phyloP scores from a whole-genome alignment of 2,888 invertebrate genomes.

The Clanis bilineata region DNA sequence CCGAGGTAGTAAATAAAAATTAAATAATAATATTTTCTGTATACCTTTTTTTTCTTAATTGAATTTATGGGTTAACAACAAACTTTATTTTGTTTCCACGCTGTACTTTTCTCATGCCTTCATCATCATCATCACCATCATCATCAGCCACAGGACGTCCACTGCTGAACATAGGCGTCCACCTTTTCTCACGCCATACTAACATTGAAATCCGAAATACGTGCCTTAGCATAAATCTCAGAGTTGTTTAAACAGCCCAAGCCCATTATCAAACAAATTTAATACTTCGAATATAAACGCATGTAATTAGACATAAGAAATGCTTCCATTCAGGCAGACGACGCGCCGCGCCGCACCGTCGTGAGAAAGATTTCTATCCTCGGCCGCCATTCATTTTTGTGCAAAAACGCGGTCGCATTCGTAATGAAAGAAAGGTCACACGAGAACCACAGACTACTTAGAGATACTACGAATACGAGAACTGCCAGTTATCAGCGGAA shows the following conservation, averaged over 20 bases:
- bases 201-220: neutral
- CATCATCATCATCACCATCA: too few species aligned
- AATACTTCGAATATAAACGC: neutral
- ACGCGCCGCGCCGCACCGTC: slow-evolving; percentile 25
- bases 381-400: slow-evolving; percentile 65
- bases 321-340: slow-evolving; percentile 52
- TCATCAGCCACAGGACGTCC: too few species aligned
- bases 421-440: slow-evolving; percentile 67
- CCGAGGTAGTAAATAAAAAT: too few species aligned
- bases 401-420: slow-evolving; percentile 62
- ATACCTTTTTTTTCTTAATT: too few species aligned
- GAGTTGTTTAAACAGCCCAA: neutral
- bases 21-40: too few species aligned
- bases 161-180: too few species aligned
- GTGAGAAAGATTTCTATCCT: slow-evolving; percentile 78
- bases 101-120: too few species aligned
- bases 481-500: slow-evolving; percentile 47
- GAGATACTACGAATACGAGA: too few species aligned
- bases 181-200: too few species aligned
- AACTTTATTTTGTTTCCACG: too few species aligned
- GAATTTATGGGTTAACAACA: too few species aligned
- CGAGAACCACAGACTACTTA: too few species aligned
- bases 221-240: neutral
- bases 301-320: slow-evolving; percentile 15
- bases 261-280: neutral